These are phyloP conservation scores for Fregata magnificens DNA, from an alignment of 2,113 vertebrate genomes.

Conservation along the genomic window DNA sequence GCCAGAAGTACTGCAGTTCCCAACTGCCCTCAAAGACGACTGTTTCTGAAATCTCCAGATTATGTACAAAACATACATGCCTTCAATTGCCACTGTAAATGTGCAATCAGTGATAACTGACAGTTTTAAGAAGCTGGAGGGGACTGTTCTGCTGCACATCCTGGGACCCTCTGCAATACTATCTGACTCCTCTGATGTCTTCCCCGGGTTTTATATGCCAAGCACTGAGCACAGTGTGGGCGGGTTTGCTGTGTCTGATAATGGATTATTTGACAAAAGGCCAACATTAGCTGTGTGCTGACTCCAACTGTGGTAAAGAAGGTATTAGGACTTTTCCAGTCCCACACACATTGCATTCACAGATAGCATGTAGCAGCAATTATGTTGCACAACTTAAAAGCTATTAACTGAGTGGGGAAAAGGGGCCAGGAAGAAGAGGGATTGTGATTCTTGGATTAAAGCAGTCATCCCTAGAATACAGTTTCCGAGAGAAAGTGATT, in stretches of 20 bases:
- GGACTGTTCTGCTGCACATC: not conserved
- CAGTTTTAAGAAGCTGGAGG: not conserved
- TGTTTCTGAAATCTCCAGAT: constrained; percentile 4
- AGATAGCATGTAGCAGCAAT: not conserved
- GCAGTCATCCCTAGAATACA: not conserved
- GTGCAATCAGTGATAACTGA: not conserved
- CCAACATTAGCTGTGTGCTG: constrained; percentile 7
- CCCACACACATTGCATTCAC: constrained; percentile 17
- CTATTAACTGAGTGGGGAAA: not conserved
- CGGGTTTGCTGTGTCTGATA: constrained; percentile 15
- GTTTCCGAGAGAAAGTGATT: not conserved
- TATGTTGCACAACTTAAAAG: not conserved
- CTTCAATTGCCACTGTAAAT: constrained; percentile 28
- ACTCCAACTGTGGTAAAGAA: constrained; percentile 24
- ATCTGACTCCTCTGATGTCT: not conserved
- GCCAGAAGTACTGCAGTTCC: constrained; percentile 34
- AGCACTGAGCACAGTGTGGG: not conserved
- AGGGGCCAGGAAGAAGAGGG: not conserved
- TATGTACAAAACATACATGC: constrained; percentile 37
- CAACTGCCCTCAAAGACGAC: not conserved
- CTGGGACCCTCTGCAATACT: not conserved
- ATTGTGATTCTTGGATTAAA: not conserved
- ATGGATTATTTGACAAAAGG: constrained; percentile 42
- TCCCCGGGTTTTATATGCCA: not conserved
- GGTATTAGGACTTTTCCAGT: constrained; percentile 33